Evolutionary conservation across 2,888 invertebrate species (phyloP).

Genomic region (Caenorhabditis panamensis): DNA sequence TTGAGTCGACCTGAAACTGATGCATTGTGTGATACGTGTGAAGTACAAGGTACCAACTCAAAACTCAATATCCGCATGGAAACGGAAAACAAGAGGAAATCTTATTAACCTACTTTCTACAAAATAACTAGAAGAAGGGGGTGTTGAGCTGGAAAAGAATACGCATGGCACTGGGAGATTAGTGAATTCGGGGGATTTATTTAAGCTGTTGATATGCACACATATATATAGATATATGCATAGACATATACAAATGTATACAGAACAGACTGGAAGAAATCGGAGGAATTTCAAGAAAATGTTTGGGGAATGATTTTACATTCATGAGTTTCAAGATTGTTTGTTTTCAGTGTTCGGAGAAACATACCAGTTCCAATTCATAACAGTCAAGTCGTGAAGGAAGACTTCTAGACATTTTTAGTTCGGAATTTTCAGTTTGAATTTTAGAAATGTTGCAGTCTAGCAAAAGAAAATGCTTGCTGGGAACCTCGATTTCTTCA

Average conservation of each 20-base stretch:
- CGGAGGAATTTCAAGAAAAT: background rate
- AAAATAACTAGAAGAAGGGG: conserved; percentile 19
- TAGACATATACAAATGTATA: conserved; percentile 35
- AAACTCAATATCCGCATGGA: background rate
- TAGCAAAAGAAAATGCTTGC: background rate
- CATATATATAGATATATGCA: conserved; percentile 25
- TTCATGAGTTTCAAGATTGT: background rate
- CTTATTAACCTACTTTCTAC: conserved; percentile 45
- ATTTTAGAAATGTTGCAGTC: no score
- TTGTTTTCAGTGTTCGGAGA: background rate
- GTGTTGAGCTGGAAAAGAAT: conserved; percentile 40
- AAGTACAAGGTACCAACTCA: no score
- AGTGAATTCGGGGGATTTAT: conserved; percentile 57
- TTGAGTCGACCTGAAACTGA: conserved; percentile 62
- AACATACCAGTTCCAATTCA: background rate
- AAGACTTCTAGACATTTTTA: background rate
- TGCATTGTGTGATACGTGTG: background rate
- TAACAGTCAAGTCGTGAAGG: background rate
- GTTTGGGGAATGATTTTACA: no score
- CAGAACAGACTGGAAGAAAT: conserved; percentile 11
- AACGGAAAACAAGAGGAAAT: no score
- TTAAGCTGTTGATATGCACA: conserved; percentile 58
- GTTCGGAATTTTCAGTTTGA: background rate
- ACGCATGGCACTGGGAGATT: conserved; percentile 49
- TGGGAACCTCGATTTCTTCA: no score